Percentiles rank a stretch among this genome's conserved stretches.
Evolutionary conservation across 2,113 vertebrate genomes (phyloP).

Genomic region (Anguilla rostrata): DNA sequence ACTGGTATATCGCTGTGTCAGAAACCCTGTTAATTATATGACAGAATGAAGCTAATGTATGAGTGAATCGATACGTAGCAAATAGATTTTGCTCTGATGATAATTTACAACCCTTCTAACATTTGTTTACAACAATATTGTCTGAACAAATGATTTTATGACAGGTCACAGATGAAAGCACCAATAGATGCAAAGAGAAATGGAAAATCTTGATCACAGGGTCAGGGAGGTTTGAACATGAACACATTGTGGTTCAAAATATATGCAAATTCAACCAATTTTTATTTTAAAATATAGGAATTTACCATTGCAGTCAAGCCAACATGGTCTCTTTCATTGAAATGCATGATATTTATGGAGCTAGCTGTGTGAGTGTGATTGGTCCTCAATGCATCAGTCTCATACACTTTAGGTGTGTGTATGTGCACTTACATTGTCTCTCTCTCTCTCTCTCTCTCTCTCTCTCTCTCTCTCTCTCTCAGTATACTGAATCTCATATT

Average conservation of each 20-base stretch:
- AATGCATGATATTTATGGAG: no score
- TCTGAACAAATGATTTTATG: slow-evolving; percentile 7
- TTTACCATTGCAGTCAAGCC: no score
- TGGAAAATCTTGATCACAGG: neutral
- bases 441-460: no score
- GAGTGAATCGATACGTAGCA: neutral
- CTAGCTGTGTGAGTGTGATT: no score
- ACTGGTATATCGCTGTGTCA: neutral
- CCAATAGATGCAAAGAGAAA: neutral
- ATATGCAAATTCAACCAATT: neutral
- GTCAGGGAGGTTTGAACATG: neutral
- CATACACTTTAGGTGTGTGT: no score
- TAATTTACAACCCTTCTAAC: neutral
- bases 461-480: no score
- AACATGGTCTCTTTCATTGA: no score
- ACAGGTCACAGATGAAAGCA: slow-evolving; percentile 12
- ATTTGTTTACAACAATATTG: slow-evolving; percentile 10
- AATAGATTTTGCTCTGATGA: slow-evolving; percentile 14
- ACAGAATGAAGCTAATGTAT: neutral
- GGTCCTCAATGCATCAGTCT: no score
- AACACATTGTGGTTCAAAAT: neutral
- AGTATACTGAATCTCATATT: no score
- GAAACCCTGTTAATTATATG: neutral
- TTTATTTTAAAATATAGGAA: no score
- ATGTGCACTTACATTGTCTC: no score